Evolutionary conservation across 2,888 invertebrate species (phyloP).

Genomic region (Euspilapteryx auroguttella): DNA sequence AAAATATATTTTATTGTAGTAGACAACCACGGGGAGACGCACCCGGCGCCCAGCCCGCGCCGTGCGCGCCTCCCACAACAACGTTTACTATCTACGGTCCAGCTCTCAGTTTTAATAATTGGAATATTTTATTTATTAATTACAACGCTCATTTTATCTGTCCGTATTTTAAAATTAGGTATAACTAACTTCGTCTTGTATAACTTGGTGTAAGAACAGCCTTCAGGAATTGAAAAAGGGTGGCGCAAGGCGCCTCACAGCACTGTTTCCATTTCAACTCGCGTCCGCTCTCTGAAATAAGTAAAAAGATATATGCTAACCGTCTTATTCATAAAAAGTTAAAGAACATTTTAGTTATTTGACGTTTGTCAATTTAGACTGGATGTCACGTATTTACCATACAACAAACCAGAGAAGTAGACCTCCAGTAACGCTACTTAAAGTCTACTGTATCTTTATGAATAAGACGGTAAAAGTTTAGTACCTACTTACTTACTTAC

Average conservation of each 20-base stretch:
- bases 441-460: too few relatives aligned
- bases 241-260: slow-evolving; percentile 71
- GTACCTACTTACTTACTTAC: too few relatives aligned
- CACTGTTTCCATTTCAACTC: slow-evolving; percentile 92
- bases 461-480: too few relatives aligned
- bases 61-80: slow-evolving; percentile 55
- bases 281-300: slow-evolving; percentile 56
- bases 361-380: too few relatives aligned
- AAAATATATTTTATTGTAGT: slow-evolving; percentile 62
- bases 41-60: slow-evolving; percentile 51
- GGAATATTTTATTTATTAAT: slow-evolving; percentile 64
- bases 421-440: too few relatives aligned
- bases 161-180: slow-evolving; percentile 54
- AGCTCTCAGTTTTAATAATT: slow-evolving; percentile 61
- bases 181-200: slow-evolving; percentile 59
- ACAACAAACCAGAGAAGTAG: too few relatives aligned
- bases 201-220: slow-evolving; percentile 63
- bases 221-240: slow-evolving; percentile 59
- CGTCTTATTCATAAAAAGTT: too few relatives aligned
- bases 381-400: too few relatives aligned
- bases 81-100: slow-evolving; percentile 56
- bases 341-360: too few relatives aligned
- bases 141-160: slow-evolving; percentile 57
- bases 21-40: slow-evolving; percentile 54
- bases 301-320: slow-evolving; percentile 3